A percentile compares a stretch with the other conserved stretches of the same genome.
Evolutionary conservation across 1,140 invertebrate species (phyloP).

Genomic region (Cheumatopsyche charites): DNA sequence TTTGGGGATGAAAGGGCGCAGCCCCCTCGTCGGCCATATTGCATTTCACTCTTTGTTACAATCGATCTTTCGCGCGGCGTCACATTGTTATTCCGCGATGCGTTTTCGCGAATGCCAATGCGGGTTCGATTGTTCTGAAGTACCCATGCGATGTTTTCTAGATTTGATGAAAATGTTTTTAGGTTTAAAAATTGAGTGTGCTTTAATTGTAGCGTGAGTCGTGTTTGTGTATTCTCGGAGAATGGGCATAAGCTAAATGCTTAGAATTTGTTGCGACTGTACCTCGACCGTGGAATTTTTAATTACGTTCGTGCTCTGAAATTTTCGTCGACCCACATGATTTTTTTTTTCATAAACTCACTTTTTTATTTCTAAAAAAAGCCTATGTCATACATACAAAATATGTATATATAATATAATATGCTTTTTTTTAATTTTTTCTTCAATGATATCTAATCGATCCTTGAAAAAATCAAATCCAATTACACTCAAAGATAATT

Average conservation of each 20-base stretch:
- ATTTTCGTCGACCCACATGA: background rate
- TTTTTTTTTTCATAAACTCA: background rate
- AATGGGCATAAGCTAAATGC: background rate
- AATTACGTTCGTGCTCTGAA: slow-evolving; percentile 2
- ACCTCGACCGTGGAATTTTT: slow-evolving; percentile 5
- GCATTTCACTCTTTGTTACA: slow-evolving; percentile 10
- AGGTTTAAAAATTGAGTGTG: background rate
- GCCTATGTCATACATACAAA: no score
- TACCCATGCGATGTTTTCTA: no score
- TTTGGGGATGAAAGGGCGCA: no score
- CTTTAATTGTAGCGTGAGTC: no score
- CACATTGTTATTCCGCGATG: background rate
- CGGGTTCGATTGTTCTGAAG: background rate
- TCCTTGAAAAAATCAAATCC: no score
- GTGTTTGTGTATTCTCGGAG: no score
- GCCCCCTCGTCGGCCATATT: background rate
- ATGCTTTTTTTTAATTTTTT: no score
- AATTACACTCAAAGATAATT: no score
- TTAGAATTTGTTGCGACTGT: background rate
- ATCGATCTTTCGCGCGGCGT: background rate
- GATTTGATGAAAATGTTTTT: no score
- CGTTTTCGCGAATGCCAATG: background rate
- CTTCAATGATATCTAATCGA: no score
- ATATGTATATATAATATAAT: no score
- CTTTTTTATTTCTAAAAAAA: no score